Evolutionary conservation across 2,888 invertebrate species (phyloP).

Genomic region (Noctua janthina): DNA sequence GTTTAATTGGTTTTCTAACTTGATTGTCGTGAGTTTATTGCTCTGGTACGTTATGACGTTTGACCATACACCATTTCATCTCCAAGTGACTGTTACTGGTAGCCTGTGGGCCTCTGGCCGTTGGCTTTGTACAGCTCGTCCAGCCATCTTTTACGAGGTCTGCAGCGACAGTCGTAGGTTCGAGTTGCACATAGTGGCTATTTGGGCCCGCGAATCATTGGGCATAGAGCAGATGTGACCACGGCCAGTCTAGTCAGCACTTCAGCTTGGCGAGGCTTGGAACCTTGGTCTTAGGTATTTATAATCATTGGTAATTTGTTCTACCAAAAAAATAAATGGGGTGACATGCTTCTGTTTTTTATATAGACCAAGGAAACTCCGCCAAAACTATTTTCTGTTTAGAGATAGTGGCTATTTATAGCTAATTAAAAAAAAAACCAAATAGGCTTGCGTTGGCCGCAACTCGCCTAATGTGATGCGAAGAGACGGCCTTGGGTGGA

Average conservation of each 20-base stretch:
- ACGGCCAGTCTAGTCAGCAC: neutral
- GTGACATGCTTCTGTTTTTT: neutral
- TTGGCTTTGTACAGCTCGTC: neutral
- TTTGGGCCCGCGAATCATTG: neutral
- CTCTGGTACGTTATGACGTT: neutral
- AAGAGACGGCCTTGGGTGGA: too few relatives aligned
- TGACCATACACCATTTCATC: neutral
- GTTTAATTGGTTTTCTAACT: constrained; percentile 42
- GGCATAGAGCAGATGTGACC: neutral
- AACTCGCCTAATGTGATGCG: too few relatives aligned
- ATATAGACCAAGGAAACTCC: neutral
- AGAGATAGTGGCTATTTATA: neutral
- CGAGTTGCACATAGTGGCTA: neutral
- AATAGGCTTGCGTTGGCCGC: too few relatives aligned
- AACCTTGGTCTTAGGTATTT: neutral
- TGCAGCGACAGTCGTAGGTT: neutral
- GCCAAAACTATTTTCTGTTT: neutral
- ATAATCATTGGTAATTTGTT: neutral
- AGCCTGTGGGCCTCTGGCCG: neutral
- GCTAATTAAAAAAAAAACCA: too few relatives aligned
- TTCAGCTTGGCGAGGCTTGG: neutral
- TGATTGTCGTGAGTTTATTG: constrained; percentile 1
- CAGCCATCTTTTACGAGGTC: neutral
- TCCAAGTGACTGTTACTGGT: neutral
- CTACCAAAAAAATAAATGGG: neutral